Evolutionary conservation across 2,113 vertebrate genomes (phyloP).

Genomic region (Halichoerus grypus): DNA sequence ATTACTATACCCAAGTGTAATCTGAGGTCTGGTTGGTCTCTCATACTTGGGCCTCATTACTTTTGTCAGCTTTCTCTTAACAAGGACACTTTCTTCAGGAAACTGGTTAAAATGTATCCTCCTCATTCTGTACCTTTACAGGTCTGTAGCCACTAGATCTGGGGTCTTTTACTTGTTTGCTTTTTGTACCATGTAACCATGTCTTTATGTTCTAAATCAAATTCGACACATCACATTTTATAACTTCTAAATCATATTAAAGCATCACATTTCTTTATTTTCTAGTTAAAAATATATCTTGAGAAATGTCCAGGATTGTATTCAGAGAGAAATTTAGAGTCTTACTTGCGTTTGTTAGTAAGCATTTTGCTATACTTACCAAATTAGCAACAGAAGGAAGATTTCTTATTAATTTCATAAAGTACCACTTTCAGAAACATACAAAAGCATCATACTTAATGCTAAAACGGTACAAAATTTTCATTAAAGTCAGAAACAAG

Average conservation of each 20-base stretch:
- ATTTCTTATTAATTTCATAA: background rate
- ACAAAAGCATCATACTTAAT: background rate
- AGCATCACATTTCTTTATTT: background rate
- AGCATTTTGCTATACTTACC: background rate
- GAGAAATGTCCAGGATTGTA: background rate
- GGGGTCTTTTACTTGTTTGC: background rate
- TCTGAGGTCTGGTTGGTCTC: background rate
- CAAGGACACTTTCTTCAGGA: background rate
- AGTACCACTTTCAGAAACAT: background rate
- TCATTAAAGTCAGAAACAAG: background rate
- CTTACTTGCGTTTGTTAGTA: background rate
- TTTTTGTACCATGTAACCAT: background rate
- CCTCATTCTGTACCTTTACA: background rate
- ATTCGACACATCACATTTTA: background rate
- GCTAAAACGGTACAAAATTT: background rate
- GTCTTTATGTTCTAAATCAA: background rate
- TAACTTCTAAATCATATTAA: background rate
- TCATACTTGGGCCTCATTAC: background rate
- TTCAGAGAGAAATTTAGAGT: background rate
- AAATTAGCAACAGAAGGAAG: background rate
- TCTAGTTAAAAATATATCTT: background rate
- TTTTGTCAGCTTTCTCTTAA: background rate
- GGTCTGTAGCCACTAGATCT: background rate
- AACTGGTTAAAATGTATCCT: background rate
- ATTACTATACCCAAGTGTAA: background rate